Conservation (phyloP, 2,888 invertebrate genomes). For the Platycnemis pennipes region DNA sequence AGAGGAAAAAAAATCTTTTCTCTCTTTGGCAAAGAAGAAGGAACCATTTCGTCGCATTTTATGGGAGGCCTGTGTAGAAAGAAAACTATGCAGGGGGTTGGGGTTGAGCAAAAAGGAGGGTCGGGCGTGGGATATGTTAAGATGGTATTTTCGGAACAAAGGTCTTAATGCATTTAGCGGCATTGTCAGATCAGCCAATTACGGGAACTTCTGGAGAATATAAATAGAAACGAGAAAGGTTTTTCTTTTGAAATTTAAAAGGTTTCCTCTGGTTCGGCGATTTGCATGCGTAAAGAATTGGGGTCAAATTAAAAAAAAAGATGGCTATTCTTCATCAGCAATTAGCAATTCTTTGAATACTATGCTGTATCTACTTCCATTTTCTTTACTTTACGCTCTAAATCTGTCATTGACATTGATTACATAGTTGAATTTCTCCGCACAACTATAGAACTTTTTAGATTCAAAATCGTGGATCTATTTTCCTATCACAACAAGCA, state of each 20-base stretch:
- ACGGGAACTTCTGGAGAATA: neutral
- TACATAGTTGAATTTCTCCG: too few relatives aligned
- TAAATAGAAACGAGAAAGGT: neutral
- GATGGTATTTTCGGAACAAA: neutral
- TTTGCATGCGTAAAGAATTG: neutral
- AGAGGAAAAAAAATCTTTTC: neutral
- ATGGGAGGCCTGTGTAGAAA: neutral
- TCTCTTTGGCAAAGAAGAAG: neutral
- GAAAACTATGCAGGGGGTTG: neutral
- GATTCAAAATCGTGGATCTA: too few relatives aligned
- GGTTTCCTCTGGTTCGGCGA: neutral
- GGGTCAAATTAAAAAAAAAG: neutral
- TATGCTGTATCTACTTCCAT: too few relatives aligned
- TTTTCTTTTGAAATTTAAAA: neutral
- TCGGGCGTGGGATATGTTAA: neutral
- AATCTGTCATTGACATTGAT: too few relatives aligned
- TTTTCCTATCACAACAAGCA: too few relatives aligned
- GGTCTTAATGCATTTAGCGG: neutral
- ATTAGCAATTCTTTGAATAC: neutral
- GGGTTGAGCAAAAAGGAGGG: neutral
- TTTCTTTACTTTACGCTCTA: too few relatives aligned
- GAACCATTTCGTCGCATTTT: neutral
- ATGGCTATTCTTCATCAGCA: neutral
- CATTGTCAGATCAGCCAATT: neutral
- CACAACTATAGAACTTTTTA: too few relatives aligned